Evolutionary conservation across 2,888 invertebrate genomes (phyloP), one percentile per base, ranked within the genome.

Genomic region (Diadromus collaris): DNA sequence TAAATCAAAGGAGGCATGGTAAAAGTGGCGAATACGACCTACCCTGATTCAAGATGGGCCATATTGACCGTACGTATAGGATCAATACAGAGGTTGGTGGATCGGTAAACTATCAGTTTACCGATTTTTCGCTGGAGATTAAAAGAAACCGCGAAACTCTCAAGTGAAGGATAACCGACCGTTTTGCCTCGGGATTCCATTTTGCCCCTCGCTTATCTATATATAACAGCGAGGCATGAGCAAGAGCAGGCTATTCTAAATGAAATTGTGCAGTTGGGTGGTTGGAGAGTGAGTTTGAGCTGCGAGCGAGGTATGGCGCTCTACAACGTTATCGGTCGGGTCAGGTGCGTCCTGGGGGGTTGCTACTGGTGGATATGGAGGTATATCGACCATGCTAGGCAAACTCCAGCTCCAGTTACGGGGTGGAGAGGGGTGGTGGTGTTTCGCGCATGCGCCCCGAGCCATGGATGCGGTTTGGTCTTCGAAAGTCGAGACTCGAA

Each of bases 251-350:
- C 67, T 68, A 71, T 78, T 75, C 72, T 64, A 75, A 79, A 79
- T 73, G 77, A 80, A 80, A 82, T 76, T 82, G 80, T 78, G 76
- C 71, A 74, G 63, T 64, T 58, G 63, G 32, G 58, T 24, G 56
- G 41, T 19, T n/a, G 65, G 48, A 32, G 27, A 51, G 32, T 27
- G 34, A 48, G 67, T 38, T 38, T 16, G 64, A 46, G 27, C 27
- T 44, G 16, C 7, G 56, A 32, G 51, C 24, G 38, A 64, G 71
- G 76, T 60, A 79, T 79, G 68, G 72, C 68, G 76, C 68, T 48
- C 61, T 67, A 58, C 77, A 56, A 34, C 48, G 81, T 76, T 79
- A 81, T 82, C 82, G 74, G 81, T 71, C 77, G 65, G 74, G 81
- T 81, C 79, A 82, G 76, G 79, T 81, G 79, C 81, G 70, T 78